Evolutionary conservation across 2,888 invertebrate species (phyloP), one percentile per base, ranked within the genome.

Genomic region (Caenorhabditis uteleia): DNA sequence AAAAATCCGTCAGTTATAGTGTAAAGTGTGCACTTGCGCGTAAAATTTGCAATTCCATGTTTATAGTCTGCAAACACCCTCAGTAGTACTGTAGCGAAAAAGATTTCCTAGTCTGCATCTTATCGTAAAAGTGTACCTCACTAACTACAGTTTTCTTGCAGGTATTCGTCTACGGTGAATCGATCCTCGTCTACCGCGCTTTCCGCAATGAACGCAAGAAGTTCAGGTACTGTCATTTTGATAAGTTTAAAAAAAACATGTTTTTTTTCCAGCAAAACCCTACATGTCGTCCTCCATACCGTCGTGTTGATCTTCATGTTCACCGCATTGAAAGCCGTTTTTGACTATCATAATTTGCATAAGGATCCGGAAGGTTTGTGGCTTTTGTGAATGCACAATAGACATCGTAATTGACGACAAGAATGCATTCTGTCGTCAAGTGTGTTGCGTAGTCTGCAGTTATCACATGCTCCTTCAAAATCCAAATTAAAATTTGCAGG

Each of bases 101-200:
- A n/a, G n/a, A n/a, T n/a, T n/a, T n/a, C n/a, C n/a, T n/a, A n/a
- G n/a, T n/a, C n/a, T 10, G n/a, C n/a, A 29, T 1, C 18, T 50
- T 50, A 16, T 18, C 40, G 33, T 1, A n/a, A n/a, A 33, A 33
- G 14, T n/a, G n/a, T 33, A 14, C n/a, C n/a, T 33, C 33, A 14
- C n/a, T n/a, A n/a, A n/a, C n/a, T n/a, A n/a, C n/a, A n/a, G n/a
- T n/a, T 39, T n/a, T 10, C 14, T 50, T 86, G 92, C 23, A 62
- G 84, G 87, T 93, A 39, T 91, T 90, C 84, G 84, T 92, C 10
- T 91, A 91, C 84, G 90, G 89, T 46, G 91, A 92, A 34, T 92
- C 90, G 31, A 90, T 92, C 78, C 85, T 93, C 61, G 87, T 91
- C 12, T 93, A 91, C 84, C 88, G 93, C 61, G 89, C 89, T 21